These are phyloP conservation scores for Metacarcinus magister DNA, from an alignment of 2,888 invertebrate genomes.

Conservation along the genomic window DNA sequence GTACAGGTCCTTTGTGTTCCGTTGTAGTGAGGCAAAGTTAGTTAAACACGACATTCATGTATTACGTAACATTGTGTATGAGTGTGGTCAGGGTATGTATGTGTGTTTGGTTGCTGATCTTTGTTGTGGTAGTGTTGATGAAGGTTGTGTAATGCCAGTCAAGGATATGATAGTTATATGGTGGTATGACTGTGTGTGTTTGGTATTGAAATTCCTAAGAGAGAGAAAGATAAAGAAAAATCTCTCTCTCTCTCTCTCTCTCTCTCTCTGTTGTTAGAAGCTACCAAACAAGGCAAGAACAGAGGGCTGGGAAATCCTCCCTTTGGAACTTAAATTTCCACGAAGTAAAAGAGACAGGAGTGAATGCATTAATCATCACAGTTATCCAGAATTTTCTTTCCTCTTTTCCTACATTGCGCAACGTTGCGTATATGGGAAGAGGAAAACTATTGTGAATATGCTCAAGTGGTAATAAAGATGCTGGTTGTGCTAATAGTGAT, in stretches of 20 bases:
- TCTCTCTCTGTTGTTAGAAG: background rate
- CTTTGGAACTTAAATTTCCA: background rate
- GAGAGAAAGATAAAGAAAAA: background rate
- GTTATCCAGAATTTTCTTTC: background rate
- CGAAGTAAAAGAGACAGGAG: background rate
- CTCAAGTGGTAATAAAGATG: too few relatives aligned
- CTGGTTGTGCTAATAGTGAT: background rate
- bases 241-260: constrained; percentile 48
- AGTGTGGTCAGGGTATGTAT: background rate
- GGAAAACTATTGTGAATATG: too few relatives aligned
- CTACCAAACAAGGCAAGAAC: background rate
- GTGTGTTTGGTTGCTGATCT: too few relatives aligned
- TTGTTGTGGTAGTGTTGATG: too few relatives aligned
- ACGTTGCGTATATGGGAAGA: too few relatives aligned
- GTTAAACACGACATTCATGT: background rate
- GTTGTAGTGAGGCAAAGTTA: too few relatives aligned
- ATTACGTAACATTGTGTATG: background rate
- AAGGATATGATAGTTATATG: background rate
- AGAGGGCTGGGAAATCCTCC: background rate
- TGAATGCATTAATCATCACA: too few relatives aligned
- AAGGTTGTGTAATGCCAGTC: too few relatives aligned
- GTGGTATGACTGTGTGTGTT: background rate
- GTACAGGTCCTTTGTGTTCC: too few relatives aligned
- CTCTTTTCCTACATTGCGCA: background rate
- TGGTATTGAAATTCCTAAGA: background rate